Percentiles rank a stretch among this genome's conserved stretches.
Evolutionary conservation across 2,113 vertebrate species (phyloP).

Genomic region (Castor canadensis): DNA sequence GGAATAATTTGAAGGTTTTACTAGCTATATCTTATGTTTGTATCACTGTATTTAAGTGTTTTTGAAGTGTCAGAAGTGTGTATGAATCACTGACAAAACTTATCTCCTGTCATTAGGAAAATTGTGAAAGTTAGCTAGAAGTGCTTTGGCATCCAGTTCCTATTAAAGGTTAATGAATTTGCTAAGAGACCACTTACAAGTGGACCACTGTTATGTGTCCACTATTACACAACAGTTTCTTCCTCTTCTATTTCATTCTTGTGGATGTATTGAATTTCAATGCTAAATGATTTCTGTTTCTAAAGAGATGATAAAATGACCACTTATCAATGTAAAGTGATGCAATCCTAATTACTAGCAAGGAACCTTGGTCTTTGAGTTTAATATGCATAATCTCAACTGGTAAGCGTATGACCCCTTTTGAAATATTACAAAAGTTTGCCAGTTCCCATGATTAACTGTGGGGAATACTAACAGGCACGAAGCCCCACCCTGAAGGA

Average conservation of each 20-base stretch:
- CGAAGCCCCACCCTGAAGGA: background rate
- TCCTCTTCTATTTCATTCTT: conserved; percentile 1
- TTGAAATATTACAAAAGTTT: background rate
- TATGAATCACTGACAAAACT: conserved; percentile 31
- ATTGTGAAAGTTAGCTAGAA: background rate
- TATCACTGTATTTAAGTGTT: too few relatives aligned
- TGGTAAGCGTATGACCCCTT: background rate
- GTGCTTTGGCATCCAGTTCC: background rate
- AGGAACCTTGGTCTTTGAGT: background rate
- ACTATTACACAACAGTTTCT: background rate
- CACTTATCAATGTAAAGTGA: too few relatives aligned
- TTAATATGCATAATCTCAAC: background rate
- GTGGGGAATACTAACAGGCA: background rate
- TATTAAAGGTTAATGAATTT: background rate
- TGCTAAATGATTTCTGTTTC: too few relatives aligned
- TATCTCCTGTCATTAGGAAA: background rate
- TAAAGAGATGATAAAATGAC: too few relatives aligned
- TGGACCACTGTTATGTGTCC: background rate
- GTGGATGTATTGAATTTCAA: too few relatives aligned
- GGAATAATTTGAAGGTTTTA: background rate
- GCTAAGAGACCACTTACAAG: background rate
- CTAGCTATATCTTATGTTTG: too few relatives aligned
- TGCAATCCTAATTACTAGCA: background rate
- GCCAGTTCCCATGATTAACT: background rate
- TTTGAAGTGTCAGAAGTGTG: too few relatives aligned